Base-by-base conservation (phyloP, 2,888 invertebrate species). In the Deroplatys truncata region DNA sequence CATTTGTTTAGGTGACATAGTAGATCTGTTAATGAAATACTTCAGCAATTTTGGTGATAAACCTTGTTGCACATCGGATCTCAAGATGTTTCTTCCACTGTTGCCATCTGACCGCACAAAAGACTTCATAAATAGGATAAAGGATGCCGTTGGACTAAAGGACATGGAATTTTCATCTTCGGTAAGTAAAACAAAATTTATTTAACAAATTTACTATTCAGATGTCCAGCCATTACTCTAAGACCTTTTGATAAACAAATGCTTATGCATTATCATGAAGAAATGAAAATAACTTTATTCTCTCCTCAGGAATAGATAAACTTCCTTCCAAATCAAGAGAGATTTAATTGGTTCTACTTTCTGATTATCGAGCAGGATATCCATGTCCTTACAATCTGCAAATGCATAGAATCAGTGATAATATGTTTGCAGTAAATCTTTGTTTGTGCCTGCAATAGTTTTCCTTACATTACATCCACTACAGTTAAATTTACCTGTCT, bases 11-110 rank as follows among this genome's bases (percentile, higher is more conserved):
- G 97, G 96, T 0, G 96, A 96, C 92, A 95, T 95, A 28, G 94
- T 95, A 25, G 96, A 96, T 35, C 93, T 97, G 72, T 95, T 98
- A 92, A 94, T 96, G 90, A 96, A 97, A 92, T 99, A 98, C 94
- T 97, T 97, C 91, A 92, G 94, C 84, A 95, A 95, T 91, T 99
- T 98, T 93, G 98, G 98, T 4, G 96, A 97, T 92, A 98, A 98
- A 92, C 96, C 97, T 0, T 98, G 98, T 93, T 97, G 97, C 90
- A 97, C 98, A 90, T 95, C 96, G 15, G 99, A 99, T 93, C 94
- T 99, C 88, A 95, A 96, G 90, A 94, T 96, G 9, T 98, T 97
- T 93, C 93, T 98, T 86, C 94, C 95, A 84, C 94, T 97, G 91
- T 95, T 97, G 10, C 94, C 95, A 83, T 94, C 95, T 16, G 95